Evolutionary conservation across 2,113 vertebrate species (phyloP), one percentile per base, ranked within the genome.

Genomic region (Callithrix jacchus): DNA sequence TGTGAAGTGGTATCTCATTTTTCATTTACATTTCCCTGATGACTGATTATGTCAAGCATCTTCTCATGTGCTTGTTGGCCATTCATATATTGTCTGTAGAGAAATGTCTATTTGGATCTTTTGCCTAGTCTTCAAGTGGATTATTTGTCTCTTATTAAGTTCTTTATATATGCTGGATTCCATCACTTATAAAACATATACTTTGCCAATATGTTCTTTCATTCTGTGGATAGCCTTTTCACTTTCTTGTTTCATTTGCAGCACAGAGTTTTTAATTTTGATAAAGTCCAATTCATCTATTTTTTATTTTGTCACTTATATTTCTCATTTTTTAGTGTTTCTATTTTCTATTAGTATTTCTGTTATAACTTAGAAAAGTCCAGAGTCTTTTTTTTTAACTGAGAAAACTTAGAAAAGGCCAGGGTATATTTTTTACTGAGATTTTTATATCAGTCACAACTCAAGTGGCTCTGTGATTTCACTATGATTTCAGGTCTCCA

Each of bases 181-280:
- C 74, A 70, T 58, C 25, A 73, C 32, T 95, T 86, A 23, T 82
- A 82, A 82, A n/a, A 54, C 74, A 79, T 40, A 17, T 87, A 32
- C 83, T 93, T 90, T 93, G 9, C 21, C 87, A 64, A 82, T 85
- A 89, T 92, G 95, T 86, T 74, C 73, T 96, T 56, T 80, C 56
- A 89, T 95, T 89, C 45, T 45, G 0, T 95, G 49, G 12, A 68
- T 71, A 86, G 73, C 68, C 32, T 86, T 93, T 95, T 85, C 61
- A 76, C 49, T 85, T 80, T 88, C 32, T 61, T 91, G 1, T 85
- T 89, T 47, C 32, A 90, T 86, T 92, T 85, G 8, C 14, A 40
- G 25, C 58, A 77, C 37, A 58, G 8, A 74, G 76, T 61, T 87
- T 76, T 89, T 70, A 47, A 89, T 87, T 87, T 90, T 93, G 18